These are phyloP conservation scores for Zhuqinia jingwanae DNA, from an alignment of 2,888 invertebrate species.

Conservation along the genomic window DNA sequence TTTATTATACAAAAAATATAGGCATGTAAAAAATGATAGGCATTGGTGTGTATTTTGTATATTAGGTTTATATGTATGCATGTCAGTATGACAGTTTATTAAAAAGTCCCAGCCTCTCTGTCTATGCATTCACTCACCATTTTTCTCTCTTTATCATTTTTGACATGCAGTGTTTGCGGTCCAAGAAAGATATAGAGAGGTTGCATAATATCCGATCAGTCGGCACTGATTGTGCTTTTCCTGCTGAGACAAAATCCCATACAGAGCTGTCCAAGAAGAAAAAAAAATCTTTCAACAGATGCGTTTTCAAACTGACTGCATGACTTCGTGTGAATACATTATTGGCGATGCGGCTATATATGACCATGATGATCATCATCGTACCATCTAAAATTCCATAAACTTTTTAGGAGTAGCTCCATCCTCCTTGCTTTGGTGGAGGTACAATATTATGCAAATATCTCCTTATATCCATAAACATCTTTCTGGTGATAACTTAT, in stretches of 20 bases:
- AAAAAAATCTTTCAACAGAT: too few species aligned
- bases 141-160: constrained; percentile 49
- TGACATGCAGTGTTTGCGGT: constrained; percentile 49
- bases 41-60: too few species aligned
- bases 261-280: too few species aligned
- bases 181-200: constrained; percentile 11
- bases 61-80: too few species aligned
- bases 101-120: too few species aligned
- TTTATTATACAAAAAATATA: too few species aligned
- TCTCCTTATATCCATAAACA: neutral
- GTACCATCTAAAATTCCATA: too few species aligned
- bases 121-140: too few species aligned
- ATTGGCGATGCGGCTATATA: constrained; percentile 36
- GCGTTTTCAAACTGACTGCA: neutral
- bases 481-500: neutral
- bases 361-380: too few species aligned
- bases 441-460: constrained; percentile 57
- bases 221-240: constrained; percentile 45
- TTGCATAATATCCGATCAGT: constrained; percentile 31
- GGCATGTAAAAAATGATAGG: too few species aligned
- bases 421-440: constrained; percentile 7
- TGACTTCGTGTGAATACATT: constrained; percentile 1
- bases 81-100: too few species aligned
- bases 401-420: neutral
- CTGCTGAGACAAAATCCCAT: constrained; percentile 13